phyloP scores from a whole-genome alignment of 2,888 invertebrate species.

The Eumerus sabulonum region DNA sequence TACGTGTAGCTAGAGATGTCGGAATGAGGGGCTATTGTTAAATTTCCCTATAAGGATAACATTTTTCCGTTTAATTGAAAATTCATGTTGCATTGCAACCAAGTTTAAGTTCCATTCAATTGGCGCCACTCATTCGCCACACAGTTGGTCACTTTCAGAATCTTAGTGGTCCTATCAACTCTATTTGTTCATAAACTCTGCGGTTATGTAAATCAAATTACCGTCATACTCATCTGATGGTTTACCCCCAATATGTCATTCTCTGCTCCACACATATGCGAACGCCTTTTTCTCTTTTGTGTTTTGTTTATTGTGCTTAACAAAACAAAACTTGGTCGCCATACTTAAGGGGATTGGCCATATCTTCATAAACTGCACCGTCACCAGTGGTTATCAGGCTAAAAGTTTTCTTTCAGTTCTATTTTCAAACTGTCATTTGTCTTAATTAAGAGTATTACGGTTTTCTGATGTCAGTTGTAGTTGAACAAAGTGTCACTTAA shows the following conservation, averaged over 20 bases:
- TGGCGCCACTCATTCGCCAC: constrained; percentile 23
- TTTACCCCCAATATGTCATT: too few species aligned
- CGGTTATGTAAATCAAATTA: too few species aligned
- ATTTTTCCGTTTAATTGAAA: constrained; percentile 62
- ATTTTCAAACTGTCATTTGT: constrained; percentile 23
- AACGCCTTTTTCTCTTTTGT: too few species aligned
- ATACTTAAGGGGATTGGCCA: too few species aligned
- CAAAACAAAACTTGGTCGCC: too few species aligned
- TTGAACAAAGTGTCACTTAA: constrained; percentile 53
- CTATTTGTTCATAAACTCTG: too few species aligned
- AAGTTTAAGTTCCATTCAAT: constrained; percentile 7
- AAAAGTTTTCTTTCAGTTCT: constrained; percentile 23
- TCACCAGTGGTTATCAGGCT: constrained; percentile 11
- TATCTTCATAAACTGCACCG: not conserved
- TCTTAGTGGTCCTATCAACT: too few species aligned
- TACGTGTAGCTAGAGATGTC: too few species aligned
- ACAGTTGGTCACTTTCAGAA: constrained; percentile 7
- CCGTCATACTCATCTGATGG: too few species aligned
- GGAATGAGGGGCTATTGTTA: not conserved
- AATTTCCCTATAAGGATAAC: constrained; percentile 45
- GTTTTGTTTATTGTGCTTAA: too few species aligned
- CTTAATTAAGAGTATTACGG: constrained; percentile 53
- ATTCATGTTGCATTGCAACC: constrained; percentile 41
- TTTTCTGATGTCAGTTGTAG: constrained; percentile 52
- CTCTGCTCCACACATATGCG: too few species aligned